phyloP scores from a whole-genome alignment of 2,113 vertebrate genomes.

The Oceanites oceanicus region DNA sequence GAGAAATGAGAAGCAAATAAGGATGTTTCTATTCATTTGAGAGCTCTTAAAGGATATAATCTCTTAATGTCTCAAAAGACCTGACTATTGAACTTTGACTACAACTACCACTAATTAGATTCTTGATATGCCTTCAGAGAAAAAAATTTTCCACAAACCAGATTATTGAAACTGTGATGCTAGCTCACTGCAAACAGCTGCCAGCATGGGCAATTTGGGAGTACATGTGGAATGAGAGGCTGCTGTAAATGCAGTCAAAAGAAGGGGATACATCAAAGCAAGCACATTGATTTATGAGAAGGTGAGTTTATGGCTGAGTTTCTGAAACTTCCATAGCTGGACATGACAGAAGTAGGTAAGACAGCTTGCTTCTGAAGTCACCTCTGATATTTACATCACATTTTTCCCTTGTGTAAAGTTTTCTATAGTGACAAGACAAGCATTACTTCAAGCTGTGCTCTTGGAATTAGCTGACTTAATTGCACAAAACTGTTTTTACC shows the following conservation, averaged over 20 bases:
- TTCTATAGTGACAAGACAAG: background rate
- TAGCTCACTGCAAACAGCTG: background rate
- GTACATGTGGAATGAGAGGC: background rate
- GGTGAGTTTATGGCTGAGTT: background rate
- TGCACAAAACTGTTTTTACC: background rate
- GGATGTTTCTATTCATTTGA: slow-evolving; percentile 10
- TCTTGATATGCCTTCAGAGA: background rate
- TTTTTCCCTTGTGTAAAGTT: background rate
- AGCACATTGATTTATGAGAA: background rate
- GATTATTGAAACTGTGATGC: background rate
- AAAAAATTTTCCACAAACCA: background rate
- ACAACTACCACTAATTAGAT: background rate
- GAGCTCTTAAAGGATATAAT: slow-evolving; percentile 22
- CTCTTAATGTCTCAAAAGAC: slow-evolving; percentile 13
- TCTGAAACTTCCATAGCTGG: background rate
- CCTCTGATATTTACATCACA: background rate
- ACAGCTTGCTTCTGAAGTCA: background rate
- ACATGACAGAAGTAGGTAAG: background rate
- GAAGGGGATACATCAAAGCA: background rate
- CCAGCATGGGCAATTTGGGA: background rate
- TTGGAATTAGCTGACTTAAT: background rate
- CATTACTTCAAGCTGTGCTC: background rate
- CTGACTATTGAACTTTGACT: background rate
- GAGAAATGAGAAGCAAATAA: slow-evolving; percentile 2
- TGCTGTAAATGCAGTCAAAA: background rate